phyloP scores from a whole-genome alignment of 23 tunicate species.

The Clavelina lepadiformis region DNA sequence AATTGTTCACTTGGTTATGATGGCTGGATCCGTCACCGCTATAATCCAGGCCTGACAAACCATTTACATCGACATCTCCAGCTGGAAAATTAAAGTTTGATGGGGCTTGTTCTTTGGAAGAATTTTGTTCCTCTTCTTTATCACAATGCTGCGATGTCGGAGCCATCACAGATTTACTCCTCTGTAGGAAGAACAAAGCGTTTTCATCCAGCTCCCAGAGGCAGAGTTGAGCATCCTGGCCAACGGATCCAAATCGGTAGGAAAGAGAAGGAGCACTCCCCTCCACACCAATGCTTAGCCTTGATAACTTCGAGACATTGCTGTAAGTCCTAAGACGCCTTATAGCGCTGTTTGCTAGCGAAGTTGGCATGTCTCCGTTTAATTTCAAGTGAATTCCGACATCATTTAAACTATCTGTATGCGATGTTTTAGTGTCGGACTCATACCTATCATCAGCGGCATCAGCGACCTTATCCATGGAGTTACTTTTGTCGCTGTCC shows the following conservation, averaged over 20 bases:
- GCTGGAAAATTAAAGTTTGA: conserved; percentile 10
- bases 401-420: too few relatives aligned
- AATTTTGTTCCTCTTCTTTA: background rate
- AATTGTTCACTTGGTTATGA: background rate
- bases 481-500: too few relatives aligned
- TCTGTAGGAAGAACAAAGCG: conserved; percentile 16
- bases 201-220: conserved; percentile 94
- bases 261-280: conserved; percentile 47
- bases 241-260: conserved; percentile 93
- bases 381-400: too few relatives aligned
- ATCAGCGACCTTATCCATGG: too few relatives aligned
- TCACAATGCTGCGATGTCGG: background rate
- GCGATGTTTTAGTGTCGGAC: too few relatives aligned
- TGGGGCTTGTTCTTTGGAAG: conserved; percentile 1
- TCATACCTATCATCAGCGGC: too few relatives aligned
- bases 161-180: background rate
- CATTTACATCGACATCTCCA: conserved; percentile 1
- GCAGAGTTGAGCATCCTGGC: conserved; percentile 94
- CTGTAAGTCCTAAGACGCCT: conserved; percentile 70
- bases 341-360: conserved; percentile 9
- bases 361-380: conserved; percentile 15
- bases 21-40: conserved; percentile 12
- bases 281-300: conserved; percentile 53
- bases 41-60: conserved; percentile 17
- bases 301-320: conserved; percentile 69